These are phyloP conservation scores for Bombus huntii DNA, from an alignment of 1,140 invertebrate species.

Conservation along the genomic window DNA sequence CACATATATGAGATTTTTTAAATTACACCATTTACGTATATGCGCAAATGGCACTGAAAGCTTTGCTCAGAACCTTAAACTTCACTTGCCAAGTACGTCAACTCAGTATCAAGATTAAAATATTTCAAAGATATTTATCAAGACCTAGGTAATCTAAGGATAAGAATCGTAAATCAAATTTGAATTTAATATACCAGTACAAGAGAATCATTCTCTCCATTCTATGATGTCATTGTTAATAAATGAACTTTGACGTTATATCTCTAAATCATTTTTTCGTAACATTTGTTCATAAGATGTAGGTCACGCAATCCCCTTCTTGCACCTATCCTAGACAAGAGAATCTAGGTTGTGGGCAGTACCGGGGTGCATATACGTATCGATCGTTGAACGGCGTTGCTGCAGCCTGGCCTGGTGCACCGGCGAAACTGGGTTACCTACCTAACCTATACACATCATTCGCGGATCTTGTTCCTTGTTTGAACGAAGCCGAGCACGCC, in stretches of 20 bases:
- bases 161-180: not conserved
- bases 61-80: not conserved
- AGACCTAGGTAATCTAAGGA: not conserved
- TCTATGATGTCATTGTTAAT: not conserved
- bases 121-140: not conserved
- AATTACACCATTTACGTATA: no score
- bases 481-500: conserved; percentile 36
- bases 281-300: conserved; percentile 38
- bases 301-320: conserved; percentile 60
- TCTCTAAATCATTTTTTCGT: conserved; percentile 26
- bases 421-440: conserved; percentile 78
- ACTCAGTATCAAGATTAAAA: not conserved
- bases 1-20: no score
- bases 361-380: conserved; percentile 69
- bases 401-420: conserved; percentile 75
- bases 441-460: conserved; percentile 65
- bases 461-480: conserved; percentile 49
- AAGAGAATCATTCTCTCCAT: not conserved
- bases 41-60: no score
- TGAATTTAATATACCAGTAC: not conserved
- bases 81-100: not conserved
- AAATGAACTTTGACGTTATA: not conserved
- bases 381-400: conserved; percentile 64
- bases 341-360: conserved; percentile 71
- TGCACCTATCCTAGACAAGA: conserved; percentile 69